phyloP scores from a whole-genome alignment of 2,113 vertebrate genomes.

The Collichthys lucidus region DNA sequence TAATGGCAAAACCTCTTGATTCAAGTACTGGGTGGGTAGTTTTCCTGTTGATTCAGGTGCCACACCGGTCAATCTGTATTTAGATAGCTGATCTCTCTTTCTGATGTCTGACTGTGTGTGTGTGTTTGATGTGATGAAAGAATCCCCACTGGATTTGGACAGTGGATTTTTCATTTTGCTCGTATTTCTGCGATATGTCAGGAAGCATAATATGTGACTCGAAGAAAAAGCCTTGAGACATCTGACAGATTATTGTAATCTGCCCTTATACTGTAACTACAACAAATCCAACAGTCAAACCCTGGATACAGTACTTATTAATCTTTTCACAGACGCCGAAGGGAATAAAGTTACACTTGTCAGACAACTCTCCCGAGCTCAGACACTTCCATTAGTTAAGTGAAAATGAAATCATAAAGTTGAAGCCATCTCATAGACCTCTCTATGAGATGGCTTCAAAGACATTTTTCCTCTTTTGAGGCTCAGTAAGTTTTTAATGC shows the following conservation, averaged over 20 bases:
- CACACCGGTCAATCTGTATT: constrained; percentile 61
- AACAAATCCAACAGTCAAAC: constrained; percentile 59
- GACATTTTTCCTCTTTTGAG: constrained; percentile 4
- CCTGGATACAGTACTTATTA: constrained; percentile 53
- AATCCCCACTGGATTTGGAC: constrained; percentile 42
- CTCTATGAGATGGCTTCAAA: constrained; percentile 35
- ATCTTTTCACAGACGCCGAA: constrained; percentile 45
- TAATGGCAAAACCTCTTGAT: constrained; percentile 55
- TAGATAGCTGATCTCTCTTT: constrained; percentile 60
- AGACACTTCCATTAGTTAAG: constrained; percentile 56
- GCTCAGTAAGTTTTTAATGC: neutral
- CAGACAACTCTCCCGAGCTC: constrained; percentile 42
- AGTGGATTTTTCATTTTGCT: constrained; percentile 52
- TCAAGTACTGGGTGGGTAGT: constrained; percentile 60
- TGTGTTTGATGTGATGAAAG: constrained; percentile 40
- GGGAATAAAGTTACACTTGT: constrained; percentile 59
- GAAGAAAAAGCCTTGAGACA: constrained; percentile 48
- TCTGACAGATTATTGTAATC: constrained; percentile 73
- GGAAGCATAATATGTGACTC: constrained; percentile 50
- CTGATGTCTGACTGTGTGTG: constrained; percentile 40
- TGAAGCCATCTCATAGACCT: constrained; percentile 30
- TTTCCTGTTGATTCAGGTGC: constrained; percentile 77
- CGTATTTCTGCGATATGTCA: constrained; percentile 44
- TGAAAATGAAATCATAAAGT: constrained; percentile 56
- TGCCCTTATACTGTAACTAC: constrained; percentile 49